Evolutionary conservation across 2,113 vertebrate species (phyloP).

Genomic region (Sinocyclocheilus grahami): DNA sequence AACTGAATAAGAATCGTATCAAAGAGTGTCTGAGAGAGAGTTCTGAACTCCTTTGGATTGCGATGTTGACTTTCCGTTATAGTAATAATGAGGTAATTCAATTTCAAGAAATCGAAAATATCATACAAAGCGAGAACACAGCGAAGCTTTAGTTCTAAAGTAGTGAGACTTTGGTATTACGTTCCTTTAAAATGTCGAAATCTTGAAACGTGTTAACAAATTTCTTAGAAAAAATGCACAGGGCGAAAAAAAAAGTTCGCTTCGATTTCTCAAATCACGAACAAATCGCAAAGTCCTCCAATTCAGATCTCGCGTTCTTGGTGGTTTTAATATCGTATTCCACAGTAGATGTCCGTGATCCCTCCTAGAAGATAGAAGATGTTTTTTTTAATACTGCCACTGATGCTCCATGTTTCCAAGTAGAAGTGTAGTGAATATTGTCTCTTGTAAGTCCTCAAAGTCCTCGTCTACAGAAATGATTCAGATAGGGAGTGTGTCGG

Average conservation of each 20-base stretch:
- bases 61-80: conserved; percentile 65
- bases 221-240: conserved; percentile 20
- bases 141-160: conserved; percentile 56
- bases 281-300: neutral
- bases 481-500: too few species aligned
- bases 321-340: too few species aligned
- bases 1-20: conserved; percentile 36
- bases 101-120: conserved; percentile 58
- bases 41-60: conserved; percentile 70
- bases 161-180: conserved; percentile 75
- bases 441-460: too few species aligned
- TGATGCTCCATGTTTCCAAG: too few species aligned
- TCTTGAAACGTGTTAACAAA: conserved; percentile 6
- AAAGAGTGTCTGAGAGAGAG: conserved; percentile 39
- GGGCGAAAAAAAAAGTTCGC: conserved; percentile 12
- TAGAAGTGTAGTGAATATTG: too few species aligned
- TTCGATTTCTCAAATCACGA: neutral
- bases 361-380: too few species aligned
- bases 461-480: too few species aligned
- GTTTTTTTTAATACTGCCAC: too few species aligned
- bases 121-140: conserved; percentile 59
- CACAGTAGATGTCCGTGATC: too few species aligned
- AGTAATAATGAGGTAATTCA: conserved; percentile 75
- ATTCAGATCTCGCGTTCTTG: too few species aligned
- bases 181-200: conserved; percentile 51